These are phyloP conservation scores for Oscheius sp. DNA, from an alignment of 2,888 invertebrate species.

Conservation along the genomic window DNA sequence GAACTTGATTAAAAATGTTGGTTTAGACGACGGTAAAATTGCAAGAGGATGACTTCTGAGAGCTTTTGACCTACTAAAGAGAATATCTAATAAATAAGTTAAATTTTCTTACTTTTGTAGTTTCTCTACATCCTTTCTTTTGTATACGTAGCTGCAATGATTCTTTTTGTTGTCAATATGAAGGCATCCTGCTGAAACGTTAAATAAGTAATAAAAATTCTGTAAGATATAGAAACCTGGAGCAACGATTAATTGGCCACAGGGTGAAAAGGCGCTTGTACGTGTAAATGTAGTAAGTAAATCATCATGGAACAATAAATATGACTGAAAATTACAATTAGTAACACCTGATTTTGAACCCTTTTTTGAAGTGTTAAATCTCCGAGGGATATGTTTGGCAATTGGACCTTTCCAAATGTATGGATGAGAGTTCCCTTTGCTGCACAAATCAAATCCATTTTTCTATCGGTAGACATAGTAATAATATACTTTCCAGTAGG, in stretches of 20 bases:
- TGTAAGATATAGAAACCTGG: slow-evolving; percentile 76
- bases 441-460: slow-evolving; percentile 65
- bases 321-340: too few relatives aligned
- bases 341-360: not conserved
- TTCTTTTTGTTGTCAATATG: slow-evolving; percentile 68
- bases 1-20: slow-evolving; percentile 84
- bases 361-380: slow-evolving; percentile 32
- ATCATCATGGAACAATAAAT: slow-evolving; percentile 85
- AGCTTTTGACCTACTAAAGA: slow-evolving; percentile 45
- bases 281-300: slow-evolving; percentile 92
- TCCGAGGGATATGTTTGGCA: slow-evolving; percentile 28
- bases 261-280: slow-evolving; percentile 87
- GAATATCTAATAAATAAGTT: slow-evolving; percentile 69
- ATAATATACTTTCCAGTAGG: slow-evolving; percentile 62
- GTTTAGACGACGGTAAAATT: slow-evolving; percentile 72
- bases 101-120: not conserved
- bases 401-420: slow-evolving; percentile 36
- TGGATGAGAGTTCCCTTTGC: slow-evolving; percentile 56
- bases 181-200: slow-evolving; percentile 53
- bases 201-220: too few relatives aligned
- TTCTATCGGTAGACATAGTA: slow-evolving; percentile 65
- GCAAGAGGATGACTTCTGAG: slow-evolving; percentile 8
- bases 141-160: slow-evolving; percentile 77
- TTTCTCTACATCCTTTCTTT: slow-evolving; percentile 72
- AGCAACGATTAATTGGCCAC: slow-evolving; percentile 87